Evolutionary conservation across 2,888 invertebrate genomes (phyloP).

Genomic region (Sylvicola cinctus): DNA sequence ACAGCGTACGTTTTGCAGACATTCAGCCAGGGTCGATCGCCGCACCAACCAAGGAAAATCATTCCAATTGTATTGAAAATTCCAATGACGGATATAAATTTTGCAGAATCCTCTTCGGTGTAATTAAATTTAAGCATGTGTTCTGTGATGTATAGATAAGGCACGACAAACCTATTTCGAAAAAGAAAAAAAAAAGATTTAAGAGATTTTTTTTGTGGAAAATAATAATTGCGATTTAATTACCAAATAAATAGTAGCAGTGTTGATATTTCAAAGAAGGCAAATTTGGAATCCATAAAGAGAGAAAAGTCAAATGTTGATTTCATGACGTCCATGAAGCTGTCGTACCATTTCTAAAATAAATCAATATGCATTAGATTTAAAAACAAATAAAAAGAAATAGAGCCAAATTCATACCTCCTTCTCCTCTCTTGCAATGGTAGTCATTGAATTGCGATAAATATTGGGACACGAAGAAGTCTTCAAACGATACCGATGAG

Average conservation of each 20-base stretch:
- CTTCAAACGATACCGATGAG: slow-evolving; percentile 56
- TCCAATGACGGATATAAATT: slow-evolving; percentile 68
- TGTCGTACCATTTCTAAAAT: slow-evolving; percentile 51
- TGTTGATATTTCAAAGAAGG: slow-evolving; percentile 65
- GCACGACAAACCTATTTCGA: slow-evolving; percentile 66
- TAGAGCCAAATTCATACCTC: slow-evolving; percentile 48
- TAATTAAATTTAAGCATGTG: slow-evolving; percentile 53
- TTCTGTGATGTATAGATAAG: slow-evolving; percentile 84
- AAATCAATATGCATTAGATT: too few relatives aligned
- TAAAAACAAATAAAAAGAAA: slow-evolving; percentile 5
- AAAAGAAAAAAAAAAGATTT: slow-evolving; percentile 23
- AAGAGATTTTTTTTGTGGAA: not conserved
- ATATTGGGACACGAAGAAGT: slow-evolving; percentile 87
- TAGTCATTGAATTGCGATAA: slow-evolving; percentile 73
- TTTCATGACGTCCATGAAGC: slow-evolving; percentile 39
- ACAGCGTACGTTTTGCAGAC: slow-evolving; percentile 63
- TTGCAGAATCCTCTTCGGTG: slow-evolving; percentile 50
- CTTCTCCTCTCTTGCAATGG: slow-evolving; percentile 51
- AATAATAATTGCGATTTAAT: slow-evolving; percentile 8
- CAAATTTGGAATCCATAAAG: slow-evolving; percentile 55
- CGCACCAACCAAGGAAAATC: slow-evolving; percentile 71
- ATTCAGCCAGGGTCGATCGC: slow-evolving; percentile 68
- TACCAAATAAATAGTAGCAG: slow-evolving; percentile 80
- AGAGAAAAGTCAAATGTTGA: slow-evolving; percentile 63
- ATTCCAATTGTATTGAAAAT: slow-evolving; percentile 80